Evolutionary conservation across 1,140 invertebrate genomes (phyloP).

Genomic region (Nymphalis io): DNA sequence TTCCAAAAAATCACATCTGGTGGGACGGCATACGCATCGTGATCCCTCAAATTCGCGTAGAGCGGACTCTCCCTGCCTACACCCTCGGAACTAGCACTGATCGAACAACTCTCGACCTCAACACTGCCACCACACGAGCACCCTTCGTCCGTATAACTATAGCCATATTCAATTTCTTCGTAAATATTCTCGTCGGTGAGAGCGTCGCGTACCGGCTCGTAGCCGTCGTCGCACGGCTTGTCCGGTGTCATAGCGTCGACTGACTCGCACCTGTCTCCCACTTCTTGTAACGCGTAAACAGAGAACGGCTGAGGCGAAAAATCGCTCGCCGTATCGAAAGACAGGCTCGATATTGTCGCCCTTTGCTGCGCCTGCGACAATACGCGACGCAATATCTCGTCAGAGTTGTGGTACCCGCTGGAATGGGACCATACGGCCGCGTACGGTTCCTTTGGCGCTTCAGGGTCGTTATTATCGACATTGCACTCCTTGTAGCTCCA

Average conservation of each 20-base stretch:
- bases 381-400: slow-evolving; percentile 64
- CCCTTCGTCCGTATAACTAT: slow-evolving; percentile 69
- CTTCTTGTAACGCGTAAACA: slow-evolving; percentile 68
- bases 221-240: slow-evolving; percentile 67
- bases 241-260: slow-evolving; percentile 68
- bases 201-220: slow-evolving; percentile 72
- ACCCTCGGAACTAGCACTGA: slow-evolving; percentile 73
- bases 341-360: slow-evolving; percentile 61
- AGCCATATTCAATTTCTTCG: slow-evolving; percentile 73
- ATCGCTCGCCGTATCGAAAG: slow-evolving; percentile 68
- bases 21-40: slow-evolving; percentile 68
- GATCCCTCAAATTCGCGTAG: slow-evolving; percentile 72
- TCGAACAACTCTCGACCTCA: slow-evolving; percentile 70
- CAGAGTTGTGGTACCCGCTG: slow-evolving; percentile 69
- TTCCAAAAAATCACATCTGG: slow-evolving; percentile 77
- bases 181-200: slow-evolving; percentile 73
- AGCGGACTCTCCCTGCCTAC: slow-evolving; percentile 72
- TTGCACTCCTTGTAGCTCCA: slow-evolving; percentile 76
- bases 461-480: slow-evolving; percentile 47
- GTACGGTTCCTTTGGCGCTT: slow-evolving; percentile 51
- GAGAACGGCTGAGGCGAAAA: slow-evolving; percentile 58
- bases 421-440: slow-evolving; percentile 71
- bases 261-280: slow-evolving; percentile 70
- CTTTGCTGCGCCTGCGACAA: slow-evolving; percentile 63
- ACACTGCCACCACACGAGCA: slow-evolving; percentile 72